These are phyloP conservation scores for Erebia ligea DNA, from an alignment of 2,888 invertebrate species.

Conservation along the genomic window DNA sequence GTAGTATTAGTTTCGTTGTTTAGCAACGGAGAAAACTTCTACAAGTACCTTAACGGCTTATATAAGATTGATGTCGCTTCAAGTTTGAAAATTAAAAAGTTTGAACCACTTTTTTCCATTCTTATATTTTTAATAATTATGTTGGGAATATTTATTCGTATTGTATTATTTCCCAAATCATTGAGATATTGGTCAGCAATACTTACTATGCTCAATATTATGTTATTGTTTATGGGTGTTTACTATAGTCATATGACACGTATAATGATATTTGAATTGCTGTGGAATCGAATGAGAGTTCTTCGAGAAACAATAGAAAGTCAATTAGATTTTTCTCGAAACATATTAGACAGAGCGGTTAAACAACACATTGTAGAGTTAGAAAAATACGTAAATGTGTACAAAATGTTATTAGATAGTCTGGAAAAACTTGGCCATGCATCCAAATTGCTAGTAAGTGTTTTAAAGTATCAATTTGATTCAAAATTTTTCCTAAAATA, in stretches of 20 bases:
- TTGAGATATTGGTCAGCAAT: neutral
- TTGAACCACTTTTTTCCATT: neutral
- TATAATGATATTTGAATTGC: conserved; percentile 23
- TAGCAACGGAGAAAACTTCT: conserved; percentile 23
- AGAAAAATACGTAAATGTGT: conserved; percentile 13
- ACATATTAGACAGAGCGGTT: neutral
- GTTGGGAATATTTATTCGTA: neutral
- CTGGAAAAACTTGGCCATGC: conserved; percentile 7
- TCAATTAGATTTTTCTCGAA: neutral
- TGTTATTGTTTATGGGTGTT: neutral
- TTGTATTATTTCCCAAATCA: neutral
- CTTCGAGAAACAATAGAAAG: conserved; percentile 15
- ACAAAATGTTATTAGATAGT: conserved; percentile 21
- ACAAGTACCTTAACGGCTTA: conserved; percentile 10
- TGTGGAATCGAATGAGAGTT: conserved; percentile 23
- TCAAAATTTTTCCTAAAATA: neutral
- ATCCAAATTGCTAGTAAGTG: conserved; percentile 22
- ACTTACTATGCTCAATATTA: neutral
- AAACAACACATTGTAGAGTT: conserved; percentile 4
- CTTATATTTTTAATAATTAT: conserved; percentile 1
- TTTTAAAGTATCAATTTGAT: neutral
- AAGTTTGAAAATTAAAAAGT: conserved; percentile 13
- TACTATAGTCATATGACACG: conserved; percentile 6
- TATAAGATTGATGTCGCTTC: neutral
- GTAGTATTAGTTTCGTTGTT: conserved; percentile 12